These are phyloP conservation scores for Stictonetta naevosa DNA, from an alignment of 2,113 vertebrate genomes.

Conservation along the genomic window DNA sequence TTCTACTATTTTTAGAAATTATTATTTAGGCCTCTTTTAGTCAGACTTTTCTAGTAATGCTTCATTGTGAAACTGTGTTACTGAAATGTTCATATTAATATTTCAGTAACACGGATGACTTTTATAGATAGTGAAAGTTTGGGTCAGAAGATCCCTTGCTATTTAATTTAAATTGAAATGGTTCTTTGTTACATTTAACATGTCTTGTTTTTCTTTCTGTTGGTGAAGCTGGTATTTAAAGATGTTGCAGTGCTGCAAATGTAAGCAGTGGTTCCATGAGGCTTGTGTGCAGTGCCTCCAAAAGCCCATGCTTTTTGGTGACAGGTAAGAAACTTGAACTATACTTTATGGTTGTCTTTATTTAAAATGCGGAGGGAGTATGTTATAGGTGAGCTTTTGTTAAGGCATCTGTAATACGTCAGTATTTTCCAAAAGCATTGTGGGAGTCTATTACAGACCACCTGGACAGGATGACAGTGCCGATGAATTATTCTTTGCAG, in stretches of 20 bases:
- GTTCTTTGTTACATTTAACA: neutral
- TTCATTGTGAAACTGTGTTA: neutral
- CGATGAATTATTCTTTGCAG: too few species aligned
- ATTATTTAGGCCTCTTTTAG: neutral
- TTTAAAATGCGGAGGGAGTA: neutral
- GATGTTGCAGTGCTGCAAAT: slow-evolving; percentile 97
- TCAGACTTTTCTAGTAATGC: neutral
- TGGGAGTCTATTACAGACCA: too few species aligned
- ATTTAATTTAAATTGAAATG: neutral
- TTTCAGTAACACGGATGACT: too few species aligned
- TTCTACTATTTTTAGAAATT: neutral
- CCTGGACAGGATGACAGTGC: too few species aligned
- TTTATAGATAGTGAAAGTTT: neutral
- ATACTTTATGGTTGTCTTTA: neutral
- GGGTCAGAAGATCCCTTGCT: neutral
- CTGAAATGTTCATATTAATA: neutral
- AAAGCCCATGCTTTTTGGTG: slow-evolving; percentile 97
- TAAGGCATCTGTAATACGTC: neutral
- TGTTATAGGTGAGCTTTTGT: neutral
- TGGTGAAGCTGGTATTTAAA: slow-evolving; percentile 93
- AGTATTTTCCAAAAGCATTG: neutral
- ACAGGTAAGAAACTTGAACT: slow-evolving; percentile 79
- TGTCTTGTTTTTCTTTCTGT: slow-evolving; percentile 25
- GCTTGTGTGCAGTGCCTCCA: slow-evolving; percentile 95
- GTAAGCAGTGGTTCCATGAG: slow-evolving; percentile 99